Percentiles rank a stretch among this genome's conserved stretches.
These are phyloP conservation scores for Parambassis ranga DNA, from an alignment of 2,797 vertebrate species.

Conservation along the genomic window DNA sequence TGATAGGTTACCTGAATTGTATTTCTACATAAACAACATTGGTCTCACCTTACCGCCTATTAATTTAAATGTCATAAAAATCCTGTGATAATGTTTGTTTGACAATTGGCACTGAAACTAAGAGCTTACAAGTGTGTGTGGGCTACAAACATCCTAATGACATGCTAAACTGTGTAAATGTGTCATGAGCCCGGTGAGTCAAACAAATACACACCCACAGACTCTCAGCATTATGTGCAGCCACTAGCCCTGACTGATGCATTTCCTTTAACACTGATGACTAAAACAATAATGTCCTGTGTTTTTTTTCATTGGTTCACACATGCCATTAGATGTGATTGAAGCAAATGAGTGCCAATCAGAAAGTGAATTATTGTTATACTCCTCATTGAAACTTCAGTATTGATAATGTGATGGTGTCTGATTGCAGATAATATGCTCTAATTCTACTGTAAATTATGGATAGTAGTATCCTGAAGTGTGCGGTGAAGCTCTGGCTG, in stretches of 20 bases:
- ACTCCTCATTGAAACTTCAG: background rate
- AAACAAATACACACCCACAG: constrained; percentile 70
- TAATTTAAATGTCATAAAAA: no score
- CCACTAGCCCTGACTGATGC: constrained; percentile 22
- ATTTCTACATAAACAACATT: no score
- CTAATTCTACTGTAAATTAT: no score
- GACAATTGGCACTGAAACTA: background rate
- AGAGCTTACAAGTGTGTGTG: constrained; percentile 11
- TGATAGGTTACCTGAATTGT: no score
- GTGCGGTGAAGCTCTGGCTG: no score
- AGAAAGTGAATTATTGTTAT: background rate
- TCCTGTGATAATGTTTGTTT: no score
- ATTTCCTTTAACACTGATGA: constrained; percentile 1
- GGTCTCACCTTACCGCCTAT: no score
- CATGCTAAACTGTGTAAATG: constrained; percentile 73
- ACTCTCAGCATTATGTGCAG: constrained; percentile 60
- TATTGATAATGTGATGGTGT: background rate
- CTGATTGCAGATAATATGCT: background rate
- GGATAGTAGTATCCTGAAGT: no score
- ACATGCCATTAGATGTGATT: background rate
- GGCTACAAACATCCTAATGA: constrained; percentile 65
- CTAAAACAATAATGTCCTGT: constrained; percentile 5
- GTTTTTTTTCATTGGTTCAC: background rate
- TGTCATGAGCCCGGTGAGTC: constrained; percentile 50
- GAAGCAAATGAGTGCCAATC: background rate